A percentile compares a stretch with the other conserved stretches of the same genome.
phyloP scores from a whole-genome alignment of 2,888 invertebrate genomes.

The Microctonus brassicae region DNA sequence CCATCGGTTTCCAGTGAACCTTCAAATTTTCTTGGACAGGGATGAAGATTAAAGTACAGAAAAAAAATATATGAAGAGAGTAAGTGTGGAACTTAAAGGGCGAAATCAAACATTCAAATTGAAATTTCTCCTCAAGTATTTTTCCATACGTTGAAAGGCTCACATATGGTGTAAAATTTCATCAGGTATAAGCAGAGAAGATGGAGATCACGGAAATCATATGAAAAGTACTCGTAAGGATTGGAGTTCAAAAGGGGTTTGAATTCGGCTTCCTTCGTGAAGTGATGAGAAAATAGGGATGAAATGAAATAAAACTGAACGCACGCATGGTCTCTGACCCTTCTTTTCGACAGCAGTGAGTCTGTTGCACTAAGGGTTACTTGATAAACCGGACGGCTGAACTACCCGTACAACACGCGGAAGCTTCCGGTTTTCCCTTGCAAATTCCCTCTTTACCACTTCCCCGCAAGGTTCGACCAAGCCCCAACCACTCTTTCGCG shows the following conservation, averaged over 20 bases:
- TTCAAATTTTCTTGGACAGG: neutral
- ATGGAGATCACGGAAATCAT: neutral
- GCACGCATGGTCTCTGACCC: slow-evolving; percentile 17
- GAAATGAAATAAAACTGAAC: slow-evolving; percentile 14
- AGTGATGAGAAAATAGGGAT: neutral
- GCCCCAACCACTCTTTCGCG: slow-evolving; percentile 53
- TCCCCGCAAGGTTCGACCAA: slow-evolving; percentile 56
- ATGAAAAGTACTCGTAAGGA: slow-evolving; percentile 8
- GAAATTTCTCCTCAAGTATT: slow-evolving; percentile 31
- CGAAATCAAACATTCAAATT: slow-evolving; percentile 36
- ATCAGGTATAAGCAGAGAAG: neutral
- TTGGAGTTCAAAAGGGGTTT: neutral
- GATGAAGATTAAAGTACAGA: slow-evolving; percentile 11
- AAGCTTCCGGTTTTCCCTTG: slow-evolving; percentile 62
- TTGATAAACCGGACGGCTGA: slow-evolving; percentile 25
- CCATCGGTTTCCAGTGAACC: slow-evolving; percentile 38
- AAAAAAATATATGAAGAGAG: neutral
- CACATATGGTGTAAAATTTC: slow-evolving; percentile 11
- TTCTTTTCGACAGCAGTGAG: slow-evolving; percentile 5
- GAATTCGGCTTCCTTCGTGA: slow-evolving; percentile 12
- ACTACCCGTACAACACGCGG: slow-evolving; percentile 37
- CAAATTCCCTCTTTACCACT: slow-evolving; percentile 67
- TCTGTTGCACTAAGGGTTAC: slow-evolving; percentile 10
- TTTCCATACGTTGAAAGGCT: slow-evolving; percentile 16
- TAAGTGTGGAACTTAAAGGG: slow-evolving; percentile 14